Evolutionary conservation across 2,888 invertebrate genomes (phyloP), one percentile per base, ranked within the genome.

Genomic region (Lasioglossum leucozonium): DNA sequence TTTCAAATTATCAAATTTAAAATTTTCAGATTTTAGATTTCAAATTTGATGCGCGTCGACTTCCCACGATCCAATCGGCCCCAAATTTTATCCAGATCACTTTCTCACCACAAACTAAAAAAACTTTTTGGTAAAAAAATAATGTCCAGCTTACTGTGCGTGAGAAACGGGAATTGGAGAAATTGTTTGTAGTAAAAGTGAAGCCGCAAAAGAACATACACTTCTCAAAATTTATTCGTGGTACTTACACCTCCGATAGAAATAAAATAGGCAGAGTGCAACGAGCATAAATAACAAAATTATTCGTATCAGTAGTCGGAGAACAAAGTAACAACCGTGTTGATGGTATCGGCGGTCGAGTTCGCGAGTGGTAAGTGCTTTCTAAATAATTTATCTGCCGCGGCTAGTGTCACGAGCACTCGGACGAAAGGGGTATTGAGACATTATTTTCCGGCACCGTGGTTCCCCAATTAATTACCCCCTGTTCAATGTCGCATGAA

Each of bases 391-490:
- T 44, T n/a, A 22, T 67, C 11, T 16, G 62, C 47, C 47, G 8
- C 8, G 34, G 42, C 67, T 18, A 76, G 18, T 42, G 65, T 62
- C 16, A 44, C 30, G n/a, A 26, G 16, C 30, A 62, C 42, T 18
- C 37, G 72, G 55, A 72, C 44, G 34, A 55, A n/a, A 47, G 2
- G 30, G 18, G 26, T 5, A 73, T 30, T n/a, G 30, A 69, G 22
- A 22, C 71, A 18, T 30, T 22, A 55, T 37, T 76, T 67, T 77
- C 72, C 51, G 40, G 72, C 55, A 34, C 22, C 30, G 4, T 58
- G 11, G 13, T 40, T 55, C 72, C 65, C 67, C 67, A 77, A 77
- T 83, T 83, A 83, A 83, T 83, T 84, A 72, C 72, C 77, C 77
- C 37, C 44, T 75, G 75, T 82, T 42, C 72, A 51, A 40, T 73